Conservation (phyloP, 2,888 invertebrate genomes). For the Candidula unifasciata region DNA sequence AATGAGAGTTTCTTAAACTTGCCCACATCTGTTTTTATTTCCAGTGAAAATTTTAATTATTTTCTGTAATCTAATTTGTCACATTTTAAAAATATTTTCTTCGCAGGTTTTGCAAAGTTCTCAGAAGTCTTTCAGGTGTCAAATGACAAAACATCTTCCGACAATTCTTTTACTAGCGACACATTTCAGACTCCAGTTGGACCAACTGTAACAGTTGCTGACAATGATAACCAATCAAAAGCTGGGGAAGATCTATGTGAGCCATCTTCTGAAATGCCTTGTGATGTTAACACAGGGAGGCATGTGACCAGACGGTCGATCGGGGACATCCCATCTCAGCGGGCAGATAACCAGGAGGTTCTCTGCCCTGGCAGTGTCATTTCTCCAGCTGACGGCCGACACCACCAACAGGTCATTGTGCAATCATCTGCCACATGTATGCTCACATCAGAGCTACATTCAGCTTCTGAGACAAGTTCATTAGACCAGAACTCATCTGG, state of each 20-base stretch:
- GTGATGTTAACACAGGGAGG: too few relatives aligned
- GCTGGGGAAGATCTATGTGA: neutral
- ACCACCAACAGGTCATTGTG: neutral
- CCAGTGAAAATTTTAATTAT: too few relatives aligned
- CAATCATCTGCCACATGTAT: neutral
- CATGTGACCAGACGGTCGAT: neutral
- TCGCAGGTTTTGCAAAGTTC: conserved; percentile 49
- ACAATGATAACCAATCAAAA: neutral
- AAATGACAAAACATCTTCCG: neutral
- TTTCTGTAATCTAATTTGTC: too few relatives aligned
- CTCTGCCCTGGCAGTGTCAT: neutral
- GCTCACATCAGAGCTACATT: neutral
- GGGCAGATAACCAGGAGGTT: neutral
- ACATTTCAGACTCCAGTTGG: too few relatives aligned
- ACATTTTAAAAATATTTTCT: too few relatives aligned
- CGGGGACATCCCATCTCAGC: too few relatives aligned
- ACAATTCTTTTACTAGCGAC: neutral
- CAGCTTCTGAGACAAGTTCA: neutral
- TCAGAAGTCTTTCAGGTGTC: conserved; percentile 34
- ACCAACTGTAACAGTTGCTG: neutral
- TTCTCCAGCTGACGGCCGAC: neutral
- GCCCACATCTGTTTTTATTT: too few relatives aligned
- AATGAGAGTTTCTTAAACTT: too few relatives aligned
- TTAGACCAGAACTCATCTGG: neutral
- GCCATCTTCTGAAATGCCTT: too few relatives aligned